Conservation (phyloP, 2,888 invertebrate genomes). For the Euplagia quadripunctaria region DNA sequence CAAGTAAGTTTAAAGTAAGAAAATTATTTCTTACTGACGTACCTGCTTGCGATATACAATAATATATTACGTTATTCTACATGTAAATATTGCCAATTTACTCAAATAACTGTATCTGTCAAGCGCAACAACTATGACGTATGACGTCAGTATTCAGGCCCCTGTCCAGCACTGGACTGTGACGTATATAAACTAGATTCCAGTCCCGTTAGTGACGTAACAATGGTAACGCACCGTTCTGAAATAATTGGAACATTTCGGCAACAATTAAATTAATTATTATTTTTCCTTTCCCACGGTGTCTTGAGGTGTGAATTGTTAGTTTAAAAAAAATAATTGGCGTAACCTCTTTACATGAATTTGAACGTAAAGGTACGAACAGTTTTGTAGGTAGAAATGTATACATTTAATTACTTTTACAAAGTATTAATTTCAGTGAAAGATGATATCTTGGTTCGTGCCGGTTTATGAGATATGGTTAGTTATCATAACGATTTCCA, state of each 20-base stretch:
- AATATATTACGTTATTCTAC: background rate
- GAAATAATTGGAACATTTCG: constrained; percentile 26
- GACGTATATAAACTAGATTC: constrained; percentile 32
- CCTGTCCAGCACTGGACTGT: constrained; percentile 16
- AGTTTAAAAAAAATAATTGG: constrained; percentile 17
- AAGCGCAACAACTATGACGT: constrained; percentile 13
- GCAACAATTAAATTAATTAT: constrained; percentile 19
- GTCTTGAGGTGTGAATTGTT: constrained; percentile 19
- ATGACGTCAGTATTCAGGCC: constrained; percentile 2
- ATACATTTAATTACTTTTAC: constrained; percentile 3
- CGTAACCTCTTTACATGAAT: constrained; percentile 13
- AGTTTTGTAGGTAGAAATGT: constrained; percentile 8
- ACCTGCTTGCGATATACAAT: background rate
- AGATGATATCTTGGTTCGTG: background rate
- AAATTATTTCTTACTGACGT: too few relatives aligned
- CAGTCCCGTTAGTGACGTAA: constrained; percentile 50
- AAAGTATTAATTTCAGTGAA: background rate
- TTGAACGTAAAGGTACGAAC: background rate
- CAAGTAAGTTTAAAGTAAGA: too few relatives aligned
- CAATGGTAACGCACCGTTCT: constrained; percentile 43
- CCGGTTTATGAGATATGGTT: background rate
- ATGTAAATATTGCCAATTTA: background rate
- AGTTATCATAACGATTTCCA: constrained; percentile 4
- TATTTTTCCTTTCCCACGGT: constrained; percentile 21
- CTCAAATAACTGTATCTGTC: constrained; percentile 4